phyloP scores from a whole-genome alignment of 2,113 vertebrate genomes.

The Calyptomena viridis region DNA sequence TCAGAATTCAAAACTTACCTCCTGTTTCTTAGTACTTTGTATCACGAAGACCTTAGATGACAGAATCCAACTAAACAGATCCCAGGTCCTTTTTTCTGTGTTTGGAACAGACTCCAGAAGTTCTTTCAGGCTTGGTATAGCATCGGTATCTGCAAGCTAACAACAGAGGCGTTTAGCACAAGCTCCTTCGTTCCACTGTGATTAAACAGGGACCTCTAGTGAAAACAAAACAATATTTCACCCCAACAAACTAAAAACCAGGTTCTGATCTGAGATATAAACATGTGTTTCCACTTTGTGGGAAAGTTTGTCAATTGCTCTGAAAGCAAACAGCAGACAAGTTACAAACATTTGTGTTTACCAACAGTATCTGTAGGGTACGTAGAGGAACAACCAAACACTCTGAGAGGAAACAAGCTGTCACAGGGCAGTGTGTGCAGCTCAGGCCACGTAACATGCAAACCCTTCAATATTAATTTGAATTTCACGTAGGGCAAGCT shows the following conservation, averaged over 20 bases:
- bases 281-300: neutral
- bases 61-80: constrained; percentile 90
- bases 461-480: neutral
- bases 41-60: constrained; percentile 89
- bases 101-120: constrained; percentile 77
- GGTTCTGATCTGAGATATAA: neutral
- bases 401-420: neutral
- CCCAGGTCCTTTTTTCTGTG: constrained; percentile 77
- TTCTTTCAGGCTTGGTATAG: constrained; percentile 84
- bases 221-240: constrained; percentile 13
- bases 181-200: neutral
- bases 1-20: constrained; percentile 73
- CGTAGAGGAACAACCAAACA: neutral
- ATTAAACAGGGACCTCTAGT: constrained; percentile 68
- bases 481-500: fast-evolving
- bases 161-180: neutral
- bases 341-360: neutral
- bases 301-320: neutral
- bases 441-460: neutral
- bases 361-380: no score
- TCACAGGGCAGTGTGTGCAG: neutral
- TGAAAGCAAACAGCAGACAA: neutral
- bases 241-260: neutral
- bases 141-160: constrained; percentile 85
- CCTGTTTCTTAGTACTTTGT: constrained; percentile 85